phyloP scores from a whole-genome alignment of 2,113 vertebrate genomes.

The Tupaia tana region DNA sequence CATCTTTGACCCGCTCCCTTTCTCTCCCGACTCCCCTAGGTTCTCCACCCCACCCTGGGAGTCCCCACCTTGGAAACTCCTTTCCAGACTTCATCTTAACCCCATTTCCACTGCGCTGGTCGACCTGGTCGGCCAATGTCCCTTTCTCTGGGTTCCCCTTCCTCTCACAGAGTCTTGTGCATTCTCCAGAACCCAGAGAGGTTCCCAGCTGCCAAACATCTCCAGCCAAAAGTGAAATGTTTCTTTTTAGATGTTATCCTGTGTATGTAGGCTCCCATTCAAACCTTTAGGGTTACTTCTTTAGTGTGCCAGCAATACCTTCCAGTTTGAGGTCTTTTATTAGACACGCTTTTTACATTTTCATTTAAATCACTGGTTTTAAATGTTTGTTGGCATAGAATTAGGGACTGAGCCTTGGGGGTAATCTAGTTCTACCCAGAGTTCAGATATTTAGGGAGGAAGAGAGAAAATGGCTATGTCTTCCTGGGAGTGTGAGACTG shows the following conservation, averaged over 20 bases:
- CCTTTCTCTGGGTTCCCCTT: not conserved
- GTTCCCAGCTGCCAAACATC: not conserved
- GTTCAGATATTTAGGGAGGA: constrained; percentile 6
- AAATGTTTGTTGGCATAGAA: not conserved
- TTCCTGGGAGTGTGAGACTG: not conserved
- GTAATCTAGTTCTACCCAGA: not conserved
- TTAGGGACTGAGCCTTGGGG: not conserved
- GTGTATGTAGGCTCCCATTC: not conserved
- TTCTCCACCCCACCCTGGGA: not conserved
- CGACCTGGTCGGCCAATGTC: fast-evolving
- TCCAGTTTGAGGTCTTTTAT: not conserved
- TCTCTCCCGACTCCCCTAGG: not conserved
- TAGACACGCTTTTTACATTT: not conserved
- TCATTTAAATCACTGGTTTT: not conserved
- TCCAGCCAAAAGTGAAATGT: not conserved
- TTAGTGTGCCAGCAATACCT: not conserved
- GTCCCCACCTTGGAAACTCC: not conserved
- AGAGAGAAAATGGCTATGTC: not conserved
- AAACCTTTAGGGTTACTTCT: constrained; percentile 13
- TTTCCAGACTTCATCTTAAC: not conserved
- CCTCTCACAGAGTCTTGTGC: not conserved
- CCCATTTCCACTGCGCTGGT: not conserved
- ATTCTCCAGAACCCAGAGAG: not conserved
- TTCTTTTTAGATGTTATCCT: not conserved
- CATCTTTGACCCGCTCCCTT: not conserved